A percentile compares a stretch with the other conserved stretches of the same genome.
These are phyloP conservation scores for Diogma glabrata DNA, from an alignment of 2,888 invertebrate genomes.

Conservation along the genomic window DNA sequence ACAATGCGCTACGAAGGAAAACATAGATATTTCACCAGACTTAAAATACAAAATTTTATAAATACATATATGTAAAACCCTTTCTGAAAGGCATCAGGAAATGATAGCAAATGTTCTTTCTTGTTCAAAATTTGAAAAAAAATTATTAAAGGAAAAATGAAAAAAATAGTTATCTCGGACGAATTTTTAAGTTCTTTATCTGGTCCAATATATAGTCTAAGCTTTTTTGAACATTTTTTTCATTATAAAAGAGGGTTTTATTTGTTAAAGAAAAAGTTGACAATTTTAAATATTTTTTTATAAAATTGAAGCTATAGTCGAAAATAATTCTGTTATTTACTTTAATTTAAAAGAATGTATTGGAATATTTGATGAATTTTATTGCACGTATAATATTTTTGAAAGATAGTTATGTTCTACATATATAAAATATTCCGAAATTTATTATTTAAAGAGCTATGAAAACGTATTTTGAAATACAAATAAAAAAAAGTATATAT, in stretches of 20 bases:
- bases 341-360: too few relatives aligned
- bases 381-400: background rate
- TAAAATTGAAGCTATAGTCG: too few relatives aligned
- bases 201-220: background rate
- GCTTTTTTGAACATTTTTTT: background rate
- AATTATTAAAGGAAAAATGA: background rate
- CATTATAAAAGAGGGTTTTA: background rate
- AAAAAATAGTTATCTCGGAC: background rate
- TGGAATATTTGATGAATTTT: too few relatives aligned
- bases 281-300: too few relatives aligned
- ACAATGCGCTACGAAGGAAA: slow-evolving; percentile 20
- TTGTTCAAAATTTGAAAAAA: background rate
- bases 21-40: slow-evolving; percentile 12
- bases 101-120: background rate
- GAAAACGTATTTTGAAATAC: background rate
- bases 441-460: background rate
- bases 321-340: too few relatives aligned
- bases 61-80: background rate
- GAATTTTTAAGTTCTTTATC: background rate
- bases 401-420: background rate
- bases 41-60: background rate
- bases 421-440: background rate
- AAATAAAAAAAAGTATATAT: background rate
- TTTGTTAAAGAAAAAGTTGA: background rate
- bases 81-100: background rate